phyloP scores from a whole-genome alignment of 2,113 vertebrate species.

The Quiscalus mexicanus region DNA sequence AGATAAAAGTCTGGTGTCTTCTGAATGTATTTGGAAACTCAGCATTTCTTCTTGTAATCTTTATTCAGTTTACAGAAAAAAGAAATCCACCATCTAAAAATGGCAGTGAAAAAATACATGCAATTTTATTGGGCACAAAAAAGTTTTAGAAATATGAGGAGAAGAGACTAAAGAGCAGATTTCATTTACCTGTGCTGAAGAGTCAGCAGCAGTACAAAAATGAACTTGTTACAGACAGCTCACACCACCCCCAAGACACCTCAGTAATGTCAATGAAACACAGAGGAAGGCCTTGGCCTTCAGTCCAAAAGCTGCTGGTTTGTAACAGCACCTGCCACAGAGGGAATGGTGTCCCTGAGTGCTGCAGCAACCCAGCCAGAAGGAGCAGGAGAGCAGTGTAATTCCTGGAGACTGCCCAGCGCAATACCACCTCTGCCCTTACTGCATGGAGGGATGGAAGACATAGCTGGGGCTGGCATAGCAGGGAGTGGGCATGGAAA shows the following conservation, averaged over 20 bases:
- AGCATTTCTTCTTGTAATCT: background rate
- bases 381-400: background rate
- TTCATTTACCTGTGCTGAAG: background rate
- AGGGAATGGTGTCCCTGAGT: background rate
- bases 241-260: background rate
- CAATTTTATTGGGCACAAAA: background rate
- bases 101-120: background rate
- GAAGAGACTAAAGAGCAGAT: background rate
- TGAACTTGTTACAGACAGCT: background rate
- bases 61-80: background rate
- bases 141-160: background rate
- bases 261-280: background rate
- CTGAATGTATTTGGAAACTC: background rate
- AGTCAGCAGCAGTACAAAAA: background rate
- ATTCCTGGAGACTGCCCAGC: background rate
- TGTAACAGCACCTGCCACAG: background rate
- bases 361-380: background rate
- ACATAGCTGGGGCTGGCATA: background rate
- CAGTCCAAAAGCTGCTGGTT: background rate
- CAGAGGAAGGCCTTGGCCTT: background rate
- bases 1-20: background rate
- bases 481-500: background rate
- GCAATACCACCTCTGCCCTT: background rate
- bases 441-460: fast-evolving
- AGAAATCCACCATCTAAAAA: background rate